Conservation (phyloP, 2,888 invertebrate genomes). For the Lymantria monacha region DNA sequence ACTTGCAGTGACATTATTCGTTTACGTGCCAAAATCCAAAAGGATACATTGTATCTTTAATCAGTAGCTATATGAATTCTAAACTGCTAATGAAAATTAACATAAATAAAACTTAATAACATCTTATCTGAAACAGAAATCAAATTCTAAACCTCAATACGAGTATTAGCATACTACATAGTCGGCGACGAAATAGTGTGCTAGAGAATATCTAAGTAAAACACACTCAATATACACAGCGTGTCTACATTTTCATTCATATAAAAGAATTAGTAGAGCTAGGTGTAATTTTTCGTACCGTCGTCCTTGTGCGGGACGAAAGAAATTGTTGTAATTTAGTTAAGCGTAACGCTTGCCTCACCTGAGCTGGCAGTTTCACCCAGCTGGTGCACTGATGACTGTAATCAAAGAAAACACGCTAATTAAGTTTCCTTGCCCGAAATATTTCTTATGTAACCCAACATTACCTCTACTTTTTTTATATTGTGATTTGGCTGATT, state of each 20-base stretch:
- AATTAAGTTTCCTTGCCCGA: conserved; percentile 70
- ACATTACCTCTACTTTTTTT: conserved; percentile 32
- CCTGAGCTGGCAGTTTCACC: conserved; percentile 65
- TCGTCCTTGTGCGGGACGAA: conserved; percentile 46
- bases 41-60: too few species aligned
- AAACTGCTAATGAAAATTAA: too few species aligned
- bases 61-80: too few species aligned
- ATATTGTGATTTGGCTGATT: conserved; percentile 28
- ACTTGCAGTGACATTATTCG: too few species aligned
- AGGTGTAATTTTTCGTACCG: conserved; percentile 48
- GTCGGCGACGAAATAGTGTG: too few species aligned
- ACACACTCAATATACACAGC: too few species aligned
- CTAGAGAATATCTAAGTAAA: too few species aligned
- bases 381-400: conserved; percentile 77
- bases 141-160: too few species aligned
- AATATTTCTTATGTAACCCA: conserved; percentile 53
- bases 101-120: too few species aligned
- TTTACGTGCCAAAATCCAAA: too few species aligned
- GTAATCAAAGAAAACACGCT: conserved; percentile 81
- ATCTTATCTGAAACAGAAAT: too few species aligned
- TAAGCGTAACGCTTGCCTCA: conserved; percentile 56
- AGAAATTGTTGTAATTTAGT: conserved; percentile 71
- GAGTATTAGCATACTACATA: too few species aligned
- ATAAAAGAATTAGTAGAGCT: conserved; percentile 27
- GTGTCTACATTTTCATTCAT: conserved; percentile 1